Base-by-base conservation (phyloP, 2,888 invertebrate genomes). In the Orthonychiurus folsomi region DNA sequence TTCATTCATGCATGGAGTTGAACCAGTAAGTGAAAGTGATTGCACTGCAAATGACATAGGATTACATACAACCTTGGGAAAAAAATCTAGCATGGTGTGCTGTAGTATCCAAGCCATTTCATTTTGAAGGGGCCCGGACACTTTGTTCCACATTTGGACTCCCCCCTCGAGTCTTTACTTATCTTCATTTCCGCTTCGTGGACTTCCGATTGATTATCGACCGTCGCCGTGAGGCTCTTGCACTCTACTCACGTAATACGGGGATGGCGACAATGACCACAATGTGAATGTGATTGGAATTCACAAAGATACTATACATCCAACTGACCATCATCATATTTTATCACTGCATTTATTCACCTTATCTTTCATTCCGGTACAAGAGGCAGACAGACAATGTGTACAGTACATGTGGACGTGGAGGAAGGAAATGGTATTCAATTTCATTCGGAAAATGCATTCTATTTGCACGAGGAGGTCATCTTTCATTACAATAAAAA, bases 171-270 rank as follows among this genome's bases (percentile, higher is more conserved):
- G 18, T 61, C 56, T 61, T 61, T 50, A 25, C 61, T 50, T 69
- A 68, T 69, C 68, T 64, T 56, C 59, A 64, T 66, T 70, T 68
- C 68, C 67, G 67, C 65, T 60, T 65, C 63, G 65, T 59, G 63
- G 64, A 67, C 54, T 68, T 64, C 67, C 65, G 69, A 69, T 69
- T 68, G 68, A 68, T 68, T 68, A 66, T 66, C 66, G 62, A 66
- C 64, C 60, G 60, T 55, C 28, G 52, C 5, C 37, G 37, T 28
- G 50, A 48, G 56, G 61, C 26, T 28, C 47, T 61, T 53, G 58
- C 27, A 57, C 54, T 62, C 59, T 58, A 55, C 24, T 18, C 21
- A 24, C 24, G 5, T 55, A 21, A 55, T 9, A 25, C 2, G n/a
- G n/a, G 15, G 56, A 24, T 9, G 18, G 37, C 37, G 37, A 37